Percentiles rank a stretch among this genome's conserved stretches.
Conservation (phyloP, 2,888 invertebrate genomes). For the Anticlea derivata region DNA sequence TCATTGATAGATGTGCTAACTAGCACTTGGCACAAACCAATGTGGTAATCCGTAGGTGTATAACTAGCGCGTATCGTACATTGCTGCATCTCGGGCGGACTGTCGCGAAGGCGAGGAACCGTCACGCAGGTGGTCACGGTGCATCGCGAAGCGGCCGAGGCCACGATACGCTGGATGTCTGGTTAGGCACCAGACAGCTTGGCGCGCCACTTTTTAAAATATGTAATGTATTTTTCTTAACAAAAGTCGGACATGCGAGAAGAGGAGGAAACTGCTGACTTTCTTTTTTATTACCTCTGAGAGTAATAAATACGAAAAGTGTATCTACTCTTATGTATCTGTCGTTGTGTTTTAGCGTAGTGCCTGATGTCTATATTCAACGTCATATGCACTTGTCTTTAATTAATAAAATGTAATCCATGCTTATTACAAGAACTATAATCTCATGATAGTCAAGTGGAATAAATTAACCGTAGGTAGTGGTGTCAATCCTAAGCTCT, state of each 20-base stretch:
- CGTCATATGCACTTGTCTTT: not conserved
- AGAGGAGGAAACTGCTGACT: constrained; percentile 66
- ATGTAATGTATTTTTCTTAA: constrained; percentile 58
- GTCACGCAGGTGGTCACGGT: constrained; percentile 45
- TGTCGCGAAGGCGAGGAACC: constrained; percentile 23
- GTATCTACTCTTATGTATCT: constrained; percentile 38
- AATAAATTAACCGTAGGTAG: constrained; percentile 11
- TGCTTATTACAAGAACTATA: not conserved
- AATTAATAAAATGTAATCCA: constrained; percentile 3
- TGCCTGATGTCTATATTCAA: no score
- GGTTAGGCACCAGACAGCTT: constrained; percentile 70
- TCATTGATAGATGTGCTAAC: constrained; percentile 25
- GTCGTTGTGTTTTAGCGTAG: no score
- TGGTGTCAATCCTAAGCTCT: constrained; percentile 16
- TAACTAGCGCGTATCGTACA: constrained; percentile 41
- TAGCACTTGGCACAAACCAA: not conserved
- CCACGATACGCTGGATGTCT: constrained; percentile 47
- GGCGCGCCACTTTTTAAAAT: constrained; percentile 76
- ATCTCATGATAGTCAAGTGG: not conserved
- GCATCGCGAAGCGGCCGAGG: constrained; percentile 45
- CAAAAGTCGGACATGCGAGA: constrained; percentile 65
- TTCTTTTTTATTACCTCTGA: constrained; percentile 75
- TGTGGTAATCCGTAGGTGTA: constrained; percentile 2
- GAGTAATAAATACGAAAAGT: constrained; percentile 61
- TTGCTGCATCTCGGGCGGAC: constrained; percentile 41